Base-by-base conservation (phyloP, 2,113 vertebrate species). In the Caranx ignobilis region DNA sequence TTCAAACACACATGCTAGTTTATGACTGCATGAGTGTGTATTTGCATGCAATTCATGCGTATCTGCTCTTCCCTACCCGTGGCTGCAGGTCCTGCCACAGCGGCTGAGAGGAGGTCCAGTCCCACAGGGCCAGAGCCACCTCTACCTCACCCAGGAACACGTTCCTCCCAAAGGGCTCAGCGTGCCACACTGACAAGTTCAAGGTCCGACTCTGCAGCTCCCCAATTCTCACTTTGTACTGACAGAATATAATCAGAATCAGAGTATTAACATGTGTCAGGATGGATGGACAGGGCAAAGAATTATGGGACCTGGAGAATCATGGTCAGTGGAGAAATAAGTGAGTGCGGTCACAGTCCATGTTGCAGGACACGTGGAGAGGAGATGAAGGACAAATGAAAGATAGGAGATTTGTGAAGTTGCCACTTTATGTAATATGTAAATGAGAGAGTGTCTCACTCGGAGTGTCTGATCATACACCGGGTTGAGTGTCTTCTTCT, bases 171-270 rank as follows among this genome's bases (percentile, higher is more conserved):
- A 99, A 88, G 87, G 95, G 89, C 77, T 96, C 97, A 0, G 95
- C 94, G 85, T 99, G 98, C 98, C 98, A 99, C 88, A 99, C 98
- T 0, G 98, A 99, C 69, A 99, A 88, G 88, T 97, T 98, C 85
- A 99, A 90, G 19, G 96, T 95, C 26, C 97, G 96, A 35, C 95
- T 93, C 65, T 88, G 91, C 59, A 99, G 94, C 78, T 98, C 97
- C 3, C 91, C 86, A 11, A 95, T 87, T 19, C 94, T 94, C 76
- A 99, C 77, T 45, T 97, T 97, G 89, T 99, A 97, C 98, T 99
- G 86, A 19, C 26, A 55, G 11, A 59, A 10, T 2, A 75, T 26
- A 43, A 19, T 32, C n/a, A 72, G 11, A 64, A 50, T 52, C 13
- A 70, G 8, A 60, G 21, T 67, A 4, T 26, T 18, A 18, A 12